Conservation (phyloP, 2,888 invertebrate species). For the Sympetrum striolatum region DNA sequence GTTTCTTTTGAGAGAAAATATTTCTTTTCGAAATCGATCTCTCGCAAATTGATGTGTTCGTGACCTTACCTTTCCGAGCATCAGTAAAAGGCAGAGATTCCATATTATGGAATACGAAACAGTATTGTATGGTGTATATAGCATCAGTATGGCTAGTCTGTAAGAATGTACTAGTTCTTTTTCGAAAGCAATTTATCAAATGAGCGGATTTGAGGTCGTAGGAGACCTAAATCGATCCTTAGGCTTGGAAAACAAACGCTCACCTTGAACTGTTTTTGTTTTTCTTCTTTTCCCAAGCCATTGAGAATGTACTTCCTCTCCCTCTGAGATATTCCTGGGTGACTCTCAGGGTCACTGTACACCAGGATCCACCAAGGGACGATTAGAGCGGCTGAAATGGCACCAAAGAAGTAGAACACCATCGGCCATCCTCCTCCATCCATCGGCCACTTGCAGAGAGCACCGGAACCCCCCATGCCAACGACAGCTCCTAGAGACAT, state of each 20-base stretch:
- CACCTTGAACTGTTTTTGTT: slow-evolving; percentile 27
- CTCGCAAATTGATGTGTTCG: too few species aligned
- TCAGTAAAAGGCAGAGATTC: too few species aligned
- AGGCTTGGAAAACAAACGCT: neutral
- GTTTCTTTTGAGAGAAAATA: too few species aligned
- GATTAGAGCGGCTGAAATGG: slow-evolving; percentile 59
- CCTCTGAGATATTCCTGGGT: slow-evolving; percentile 59
- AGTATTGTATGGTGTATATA: too few species aligned
- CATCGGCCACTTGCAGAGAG: slow-evolving; percentile 8
- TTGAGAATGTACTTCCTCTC: slow-evolving; percentile 69
- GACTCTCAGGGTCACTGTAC: slow-evolving; percentile 60
- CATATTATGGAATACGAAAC: too few species aligned
- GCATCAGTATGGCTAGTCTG: too few species aligned
- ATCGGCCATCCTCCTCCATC: slow-evolving; percentile 44
- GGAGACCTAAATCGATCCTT: too few species aligned
- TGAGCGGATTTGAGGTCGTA: too few species aligned
- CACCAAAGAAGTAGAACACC: slow-evolving; percentile 53
- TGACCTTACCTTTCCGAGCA: too few species aligned
- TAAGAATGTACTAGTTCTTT: too few species aligned
- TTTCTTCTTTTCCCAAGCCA: slow-evolving; percentile 53
- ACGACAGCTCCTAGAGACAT: slow-evolving; percentile 43
- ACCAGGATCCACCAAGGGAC: slow-evolving; percentile 59
- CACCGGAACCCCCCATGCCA: slow-evolving; percentile 45
- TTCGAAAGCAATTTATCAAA: too few species aligned
- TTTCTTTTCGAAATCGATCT: too few species aligned